phyloP scores from a whole-genome alignment of 1,140 invertebrate genomes.

The Samia ricini region DNA sequence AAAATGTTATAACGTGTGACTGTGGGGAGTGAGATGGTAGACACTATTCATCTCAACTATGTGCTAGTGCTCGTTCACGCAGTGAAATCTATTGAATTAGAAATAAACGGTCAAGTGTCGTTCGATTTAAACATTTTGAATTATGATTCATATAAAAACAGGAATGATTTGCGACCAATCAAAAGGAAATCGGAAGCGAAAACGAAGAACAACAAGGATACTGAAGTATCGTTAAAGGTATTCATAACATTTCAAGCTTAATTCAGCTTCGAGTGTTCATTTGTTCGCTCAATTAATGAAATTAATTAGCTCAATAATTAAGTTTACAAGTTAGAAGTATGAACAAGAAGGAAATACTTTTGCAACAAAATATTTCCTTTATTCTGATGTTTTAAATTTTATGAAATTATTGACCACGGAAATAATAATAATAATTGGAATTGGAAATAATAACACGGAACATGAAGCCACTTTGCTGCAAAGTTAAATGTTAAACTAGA shows the following conservation, averaged over 20 bases:
- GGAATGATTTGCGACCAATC: neutral
- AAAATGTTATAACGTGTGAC: neutral
- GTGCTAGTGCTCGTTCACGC: neutral
- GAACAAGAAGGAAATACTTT: neutral
- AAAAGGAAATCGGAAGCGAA: neutral
- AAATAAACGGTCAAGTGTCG: slow-evolving; percentile 8
- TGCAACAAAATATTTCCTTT: neutral
- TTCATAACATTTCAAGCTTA: neutral
- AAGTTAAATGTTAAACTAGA: too few relatives aligned
- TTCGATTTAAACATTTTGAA: slow-evolving; percentile 4
- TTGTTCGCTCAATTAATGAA: neutral
- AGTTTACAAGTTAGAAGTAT: neutral
- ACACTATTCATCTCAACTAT: neutral
- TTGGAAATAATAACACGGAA: too few relatives aligned
- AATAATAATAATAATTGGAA: too few relatives aligned
- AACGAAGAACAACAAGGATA: neutral
- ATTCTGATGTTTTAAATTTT: too few relatives aligned
- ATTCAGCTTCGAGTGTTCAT: neutral
- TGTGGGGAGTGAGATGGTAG: too few relatives aligned
- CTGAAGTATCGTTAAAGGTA: neutral
- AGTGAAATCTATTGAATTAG: neutral
- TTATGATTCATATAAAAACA: neutral
- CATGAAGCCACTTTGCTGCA: too few relatives aligned
- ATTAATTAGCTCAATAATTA: neutral
- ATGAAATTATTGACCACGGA: too few relatives aligned